Percentiles rank a stretch among this genome's conserved stretches.
phyloP scores from a whole-genome alignment of 2,888 invertebrate species.

The Eupithecia pulchellata region DNA sequence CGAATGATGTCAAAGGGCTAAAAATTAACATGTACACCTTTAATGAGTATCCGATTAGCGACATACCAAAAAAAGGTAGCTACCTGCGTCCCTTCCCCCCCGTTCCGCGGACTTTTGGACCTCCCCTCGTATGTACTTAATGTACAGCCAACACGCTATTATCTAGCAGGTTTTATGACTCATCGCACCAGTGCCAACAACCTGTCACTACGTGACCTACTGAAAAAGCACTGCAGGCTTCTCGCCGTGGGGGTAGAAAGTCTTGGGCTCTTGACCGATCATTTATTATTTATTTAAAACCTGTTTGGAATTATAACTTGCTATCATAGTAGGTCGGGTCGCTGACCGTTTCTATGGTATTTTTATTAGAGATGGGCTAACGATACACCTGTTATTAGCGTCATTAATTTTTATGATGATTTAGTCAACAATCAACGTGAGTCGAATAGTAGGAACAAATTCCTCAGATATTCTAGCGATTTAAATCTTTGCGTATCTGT shows the following conservation, averaged over 20 bases:
- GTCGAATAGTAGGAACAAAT: not conserved
- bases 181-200: conserved; percentile 32
- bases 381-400: not conserved
- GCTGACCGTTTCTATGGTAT: not conserved
- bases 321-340: conserved; percentile 13
- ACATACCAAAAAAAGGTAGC: no score
- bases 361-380: not conserved
- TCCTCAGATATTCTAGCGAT: not conserved
- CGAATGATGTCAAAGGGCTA: no score
- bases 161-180: conserved; percentile 27
- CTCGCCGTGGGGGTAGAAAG: conserved; percentile 44
- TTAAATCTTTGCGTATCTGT: not conserved
- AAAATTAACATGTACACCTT: no score
- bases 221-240: conserved; percentile 18
- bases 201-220: conserved; percentile 42
- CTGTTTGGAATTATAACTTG: conserved; percentile 13
- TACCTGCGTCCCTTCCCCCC: no score
- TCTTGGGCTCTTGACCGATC: conserved; percentile 15
- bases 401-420: not conserved
- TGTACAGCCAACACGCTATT: not conserved
- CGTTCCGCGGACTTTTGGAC: no score
- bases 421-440: not conserved
- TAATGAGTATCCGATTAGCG: no score
- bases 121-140: no score
- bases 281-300: conserved; percentile 10